phyloP scores from a whole-genome alignment of 1,140 invertebrate species.

The Hesperophylax magnus region DNA sequence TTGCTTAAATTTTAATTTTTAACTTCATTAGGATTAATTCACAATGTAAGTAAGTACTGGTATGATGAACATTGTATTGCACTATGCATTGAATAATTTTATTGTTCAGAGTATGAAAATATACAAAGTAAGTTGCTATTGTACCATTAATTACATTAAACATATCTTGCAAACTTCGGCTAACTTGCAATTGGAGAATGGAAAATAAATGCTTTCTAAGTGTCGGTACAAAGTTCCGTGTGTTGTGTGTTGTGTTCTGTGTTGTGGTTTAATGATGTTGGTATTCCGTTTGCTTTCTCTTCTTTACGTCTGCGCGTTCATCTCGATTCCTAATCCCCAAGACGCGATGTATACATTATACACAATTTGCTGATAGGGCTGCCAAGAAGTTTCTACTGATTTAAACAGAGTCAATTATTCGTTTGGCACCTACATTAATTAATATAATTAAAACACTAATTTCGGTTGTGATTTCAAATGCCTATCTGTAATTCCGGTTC shows the following conservation, averaged over 20 bases:
- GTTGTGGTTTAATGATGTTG: slow-evolving; percentile 1
- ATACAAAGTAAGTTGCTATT: neutral
- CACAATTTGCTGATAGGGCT: neutral
- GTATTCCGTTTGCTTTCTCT: slow-evolving; percentile 25
- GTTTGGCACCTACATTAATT: no score
- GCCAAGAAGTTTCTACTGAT: neutral
- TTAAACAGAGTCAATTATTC: no score
- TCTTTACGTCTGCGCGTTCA: slow-evolving; percentile 6
- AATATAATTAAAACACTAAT: no score
- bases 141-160: neutral
- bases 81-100: neutral
- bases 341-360: neutral
- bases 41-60: no score
- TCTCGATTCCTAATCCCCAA: neutral
- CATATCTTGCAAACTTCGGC: neutral
- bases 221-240: neutral
- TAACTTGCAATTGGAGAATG: neutral
- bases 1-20: no score
- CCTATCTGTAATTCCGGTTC: no score
- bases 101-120: neutral
- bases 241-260: neutral
- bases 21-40: no score
- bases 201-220: neutral
- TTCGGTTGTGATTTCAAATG: no score
- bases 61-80: no score